A percentile compares a stretch with the other conserved stretches of the same genome.
These are phyloP conservation scores for Oeneis ivallda DNA, from an alignment of 2,888 invertebrate genomes.

Conservation along the genomic window DNA sequence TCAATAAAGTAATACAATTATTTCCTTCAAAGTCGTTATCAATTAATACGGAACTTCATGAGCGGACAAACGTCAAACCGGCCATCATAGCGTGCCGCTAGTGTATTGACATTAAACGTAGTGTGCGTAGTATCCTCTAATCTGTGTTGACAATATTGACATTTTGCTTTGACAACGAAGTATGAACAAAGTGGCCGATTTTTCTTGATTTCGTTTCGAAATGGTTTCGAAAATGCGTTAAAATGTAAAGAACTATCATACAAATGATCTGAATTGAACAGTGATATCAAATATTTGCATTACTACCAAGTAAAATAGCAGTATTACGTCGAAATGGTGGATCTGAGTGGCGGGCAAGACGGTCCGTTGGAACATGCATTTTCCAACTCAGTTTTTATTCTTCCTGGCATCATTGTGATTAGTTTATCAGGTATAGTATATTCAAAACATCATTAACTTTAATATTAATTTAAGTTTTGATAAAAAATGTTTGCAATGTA, in stretches of 20 bases:
- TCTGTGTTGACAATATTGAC: constrained; percentile 11
- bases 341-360: constrained; percentile 89
- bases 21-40: no score
- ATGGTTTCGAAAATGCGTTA: constrained; percentile 33
- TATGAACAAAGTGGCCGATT: constrained; percentile 36
- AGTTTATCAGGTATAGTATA: constrained; percentile 86
- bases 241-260: constrained; percentile 34
- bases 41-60: no score
- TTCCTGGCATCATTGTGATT: constrained; percentile 91
- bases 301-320: constrained; percentile 52
- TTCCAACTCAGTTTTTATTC: constrained; percentile 92
- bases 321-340: constrained; percentile 86
- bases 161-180: constrained; percentile 37
- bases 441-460: background rate
- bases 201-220: constrained; percentile 32
- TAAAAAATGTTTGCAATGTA: background rate
- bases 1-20: no score
- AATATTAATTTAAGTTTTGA: background rate
- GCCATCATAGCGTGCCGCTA: no score
- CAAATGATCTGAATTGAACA: constrained; percentile 43
- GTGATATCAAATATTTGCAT: constrained; percentile 43
- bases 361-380: constrained; percentile 93
- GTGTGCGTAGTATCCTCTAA: no score
- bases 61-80: no score
- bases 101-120: no score